These are phyloP conservation scores for Leptatherina wallacei DNA, from an alignment of 2,797 vertebrate genomes.

Conservation along the genomic window DNA sequence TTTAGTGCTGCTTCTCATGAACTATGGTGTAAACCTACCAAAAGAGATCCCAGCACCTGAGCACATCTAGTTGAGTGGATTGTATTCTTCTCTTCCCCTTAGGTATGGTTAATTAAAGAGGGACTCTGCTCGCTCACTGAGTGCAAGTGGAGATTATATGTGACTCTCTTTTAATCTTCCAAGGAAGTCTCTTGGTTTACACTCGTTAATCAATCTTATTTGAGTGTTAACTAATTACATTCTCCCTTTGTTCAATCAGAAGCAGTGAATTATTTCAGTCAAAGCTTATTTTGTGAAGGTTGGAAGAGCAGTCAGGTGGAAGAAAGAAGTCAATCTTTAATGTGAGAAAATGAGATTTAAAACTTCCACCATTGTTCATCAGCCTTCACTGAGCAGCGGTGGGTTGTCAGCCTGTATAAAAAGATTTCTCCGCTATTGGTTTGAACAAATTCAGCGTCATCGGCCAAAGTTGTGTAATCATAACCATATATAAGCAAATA, in stretches of 20 bases:
- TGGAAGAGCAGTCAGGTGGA: constrained; percentile 37
- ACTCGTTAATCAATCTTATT: constrained; percentile 69
- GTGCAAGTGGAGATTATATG: constrained; percentile 46
- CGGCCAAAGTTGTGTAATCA: not conserved
- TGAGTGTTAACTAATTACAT: constrained; percentile 65
- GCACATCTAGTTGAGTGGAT: constrained; percentile 22
- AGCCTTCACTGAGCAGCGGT: constrained; percentile 4
- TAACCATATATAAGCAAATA: not conserved
- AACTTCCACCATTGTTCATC: constrained; percentile 23
- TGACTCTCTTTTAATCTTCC: constrained; percentile 59
- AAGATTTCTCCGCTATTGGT: not conserved
- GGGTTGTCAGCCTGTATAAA: constrained; percentile 3
- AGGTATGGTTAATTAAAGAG: constrained; percentile 70
- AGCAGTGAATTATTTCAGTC: constrained; percentile 42
- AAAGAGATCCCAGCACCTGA: constrained; percentile 48
- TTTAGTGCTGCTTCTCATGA: constrained; percentile 12
- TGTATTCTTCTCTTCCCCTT: constrained; percentile 18
- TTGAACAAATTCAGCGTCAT: not conserved
- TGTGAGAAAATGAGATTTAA: constrained; percentile 54
- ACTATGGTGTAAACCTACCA: constrained; percentile 20
- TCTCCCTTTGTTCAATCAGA: constrained; percentile 42
- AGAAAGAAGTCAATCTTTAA: constrained; percentile 55
- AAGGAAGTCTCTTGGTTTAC: constrained; percentile 54
- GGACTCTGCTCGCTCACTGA: constrained; percentile 42
- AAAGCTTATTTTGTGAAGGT: constrained; percentile 47